Conservation (phyloP, 2,797 vertebrate species). For the Sciurus vulgaris region DNA sequence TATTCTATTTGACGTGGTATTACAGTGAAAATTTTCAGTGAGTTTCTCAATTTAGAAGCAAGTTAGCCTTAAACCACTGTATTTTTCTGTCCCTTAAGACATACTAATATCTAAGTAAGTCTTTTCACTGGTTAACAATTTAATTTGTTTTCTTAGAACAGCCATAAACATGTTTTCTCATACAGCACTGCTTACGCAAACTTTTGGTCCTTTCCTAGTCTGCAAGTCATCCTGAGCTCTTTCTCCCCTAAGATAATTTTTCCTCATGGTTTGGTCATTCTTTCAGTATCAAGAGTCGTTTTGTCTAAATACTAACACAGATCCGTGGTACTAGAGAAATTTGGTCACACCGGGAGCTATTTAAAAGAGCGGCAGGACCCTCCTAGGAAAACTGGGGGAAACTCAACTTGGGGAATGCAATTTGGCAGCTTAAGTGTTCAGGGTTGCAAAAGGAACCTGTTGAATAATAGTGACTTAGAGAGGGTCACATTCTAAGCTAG, state of each 20-base stretch:
- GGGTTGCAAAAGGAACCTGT: conserved; percentile 72
- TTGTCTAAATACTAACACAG: conserved; percentile 32
- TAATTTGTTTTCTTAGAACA: conserved; percentile 21
- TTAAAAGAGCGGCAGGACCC: background rate
- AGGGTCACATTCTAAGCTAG: background rate
- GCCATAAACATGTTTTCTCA: background rate
- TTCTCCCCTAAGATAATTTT: conserved; percentile 50
- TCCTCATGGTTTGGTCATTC: background rate
- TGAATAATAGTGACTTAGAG: conserved; percentile 53
- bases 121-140: background rate
- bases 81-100: conserved; percentile 5
- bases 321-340: background rate
- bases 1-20: background rate
- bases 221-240: background rate
- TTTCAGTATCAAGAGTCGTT: background rate
- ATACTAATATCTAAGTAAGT: conserved; percentile 30
- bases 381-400: background rate
- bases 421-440: background rate
- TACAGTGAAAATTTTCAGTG: background rate
- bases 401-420: background rate
- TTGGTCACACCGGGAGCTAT: background rate
- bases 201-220: background rate
- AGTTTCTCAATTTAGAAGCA: background rate
- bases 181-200: background rate
- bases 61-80: conserved; percentile 42